These are phyloP conservation scores for Gymnopithys bicolor DNA, from an alignment of 2,797 vertebrate species.

Conservation along the genomic window DNA sequence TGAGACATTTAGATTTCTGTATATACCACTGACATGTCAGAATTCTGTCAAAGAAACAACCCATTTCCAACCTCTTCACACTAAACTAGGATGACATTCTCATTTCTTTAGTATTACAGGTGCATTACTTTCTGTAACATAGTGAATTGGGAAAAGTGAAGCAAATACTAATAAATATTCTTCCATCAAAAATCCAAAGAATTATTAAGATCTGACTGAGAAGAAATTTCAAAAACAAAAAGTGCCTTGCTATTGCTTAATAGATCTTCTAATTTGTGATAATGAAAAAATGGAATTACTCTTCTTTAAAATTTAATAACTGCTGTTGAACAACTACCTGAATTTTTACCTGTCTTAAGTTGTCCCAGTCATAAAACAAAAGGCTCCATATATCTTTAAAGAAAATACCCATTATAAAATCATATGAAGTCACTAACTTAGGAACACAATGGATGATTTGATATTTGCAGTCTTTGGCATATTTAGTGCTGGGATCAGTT, in stretches of 20 bases:
- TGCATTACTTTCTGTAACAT: background rate
- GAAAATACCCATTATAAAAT: background rate
- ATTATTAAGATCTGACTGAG: background rate
- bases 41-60: background rate
- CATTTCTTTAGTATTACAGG: background rate
- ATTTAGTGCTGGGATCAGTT: background rate
- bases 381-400: background rate
- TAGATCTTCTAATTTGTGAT: background rate
- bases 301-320: background rate
- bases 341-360: background rate
- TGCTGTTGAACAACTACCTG: background rate
- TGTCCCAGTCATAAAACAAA: background rate
- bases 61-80: background rate
- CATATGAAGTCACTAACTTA: background rate
- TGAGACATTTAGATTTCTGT: background rate
- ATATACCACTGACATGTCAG: background rate
- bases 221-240: background rate
- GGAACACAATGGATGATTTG: background rate
- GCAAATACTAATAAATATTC: background rate
- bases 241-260: background rate
- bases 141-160: background rate
- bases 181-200: background rate
- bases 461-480: background rate
- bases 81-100: background rate
- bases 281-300: background rate